phyloP scores from a whole-genome alignment of 2,888 invertebrate species.

The Gandaritis pyraliata region DNA sequence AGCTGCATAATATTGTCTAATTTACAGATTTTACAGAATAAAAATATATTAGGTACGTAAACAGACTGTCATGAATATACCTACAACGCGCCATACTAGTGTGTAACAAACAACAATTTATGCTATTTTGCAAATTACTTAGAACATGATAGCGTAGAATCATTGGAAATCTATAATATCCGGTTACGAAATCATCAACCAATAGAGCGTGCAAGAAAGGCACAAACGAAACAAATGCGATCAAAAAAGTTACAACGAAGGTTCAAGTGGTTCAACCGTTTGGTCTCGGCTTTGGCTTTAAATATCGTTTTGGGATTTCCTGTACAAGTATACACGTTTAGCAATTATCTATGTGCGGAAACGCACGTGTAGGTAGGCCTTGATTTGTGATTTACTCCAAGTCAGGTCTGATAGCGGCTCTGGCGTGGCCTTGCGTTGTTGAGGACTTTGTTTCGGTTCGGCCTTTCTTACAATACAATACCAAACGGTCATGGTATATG shows the following conservation, averaged over 20 bases:
- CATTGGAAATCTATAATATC: slow-evolving; percentile 62
- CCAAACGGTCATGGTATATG: slow-evolving; percentile 32
- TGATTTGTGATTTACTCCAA: slow-evolving; percentile 43
- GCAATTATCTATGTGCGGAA: slow-evolving; percentile 40
- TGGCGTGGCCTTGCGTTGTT: slow-evolving; percentile 63
- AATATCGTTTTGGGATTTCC: slow-evolving; percentile 36
- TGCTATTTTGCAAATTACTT: slow-evolving; percentile 31
- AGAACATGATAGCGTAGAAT: slow-evolving; percentile 32
- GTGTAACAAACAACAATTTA: slow-evolving; percentile 10
- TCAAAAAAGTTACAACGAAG: slow-evolving; percentile 32
- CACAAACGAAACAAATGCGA: slow-evolving; percentile 38
- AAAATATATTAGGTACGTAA: neutral
- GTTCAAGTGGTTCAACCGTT: slow-evolving; percentile 33
- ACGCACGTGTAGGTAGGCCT: slow-evolving; percentile 51
- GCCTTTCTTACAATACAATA: slow-evolving; percentile 57
- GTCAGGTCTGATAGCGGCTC: slow-evolving; percentile 50
- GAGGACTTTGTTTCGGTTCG: slow-evolving; percentile 50
- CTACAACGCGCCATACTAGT: slow-evolving; percentile 1
- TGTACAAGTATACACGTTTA: slow-evolving; percentile 31
- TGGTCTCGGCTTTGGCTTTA: slow-evolving; percentile 34
- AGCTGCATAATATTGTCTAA: too few relatives aligned
- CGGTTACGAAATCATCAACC: slow-evolving; percentile 65
- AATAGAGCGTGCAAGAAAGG: slow-evolving; percentile 68
- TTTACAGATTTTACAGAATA: too few relatives aligned
- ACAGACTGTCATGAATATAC: slow-evolving; percentile 11